Evolutionary conservation across 1,140 invertebrate species (phyloP).

Genomic region (Drosophila pallidifrons): DNA sequence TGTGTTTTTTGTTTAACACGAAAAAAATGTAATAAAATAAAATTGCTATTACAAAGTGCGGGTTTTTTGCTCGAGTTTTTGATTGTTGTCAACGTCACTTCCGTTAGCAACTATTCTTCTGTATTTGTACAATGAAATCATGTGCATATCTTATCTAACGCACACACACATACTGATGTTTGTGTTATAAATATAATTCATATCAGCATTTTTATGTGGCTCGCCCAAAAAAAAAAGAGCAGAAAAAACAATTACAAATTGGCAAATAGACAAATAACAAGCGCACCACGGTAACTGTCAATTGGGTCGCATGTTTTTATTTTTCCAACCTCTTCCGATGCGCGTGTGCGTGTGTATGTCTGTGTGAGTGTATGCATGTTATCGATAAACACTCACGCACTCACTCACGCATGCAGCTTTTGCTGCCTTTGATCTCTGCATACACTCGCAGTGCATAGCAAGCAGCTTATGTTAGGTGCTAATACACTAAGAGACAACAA

Average conservation of each 20-base stretch:
- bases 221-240: conserved; percentile 33
- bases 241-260: conserved; percentile 69
- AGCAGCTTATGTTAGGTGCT: not conserved
- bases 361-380: conserved; percentile 5
- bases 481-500: not conserved
- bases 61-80: conserved; percentile 36
- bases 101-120: conserved; percentile 43
- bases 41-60: conserved; percentile 18
- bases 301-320: conserved; percentile 58
- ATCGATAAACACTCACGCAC: conserved; percentile 34
- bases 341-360: too few relatives aligned
- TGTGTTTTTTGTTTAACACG: conserved; percentile 18
- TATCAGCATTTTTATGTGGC: conserved; percentile 48
- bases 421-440: not conserved
- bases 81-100: conserved; percentile 66
- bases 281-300: conserved; percentile 30
- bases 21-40: conserved; percentile 33
- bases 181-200: conserved; percentile 70
- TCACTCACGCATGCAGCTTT: conserved; percentile 12
- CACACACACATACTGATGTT: conserved; percentile 11
- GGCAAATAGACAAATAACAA: conserved; percentile 58
- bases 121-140: conserved; percentile 73
- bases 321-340: not conserved
- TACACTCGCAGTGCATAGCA: not conserved
- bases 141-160: conserved; percentile 74